Base-by-base conservation (phyloP, 2,888 invertebrate genomes). In the Drosophila maculinotata region DNA sequence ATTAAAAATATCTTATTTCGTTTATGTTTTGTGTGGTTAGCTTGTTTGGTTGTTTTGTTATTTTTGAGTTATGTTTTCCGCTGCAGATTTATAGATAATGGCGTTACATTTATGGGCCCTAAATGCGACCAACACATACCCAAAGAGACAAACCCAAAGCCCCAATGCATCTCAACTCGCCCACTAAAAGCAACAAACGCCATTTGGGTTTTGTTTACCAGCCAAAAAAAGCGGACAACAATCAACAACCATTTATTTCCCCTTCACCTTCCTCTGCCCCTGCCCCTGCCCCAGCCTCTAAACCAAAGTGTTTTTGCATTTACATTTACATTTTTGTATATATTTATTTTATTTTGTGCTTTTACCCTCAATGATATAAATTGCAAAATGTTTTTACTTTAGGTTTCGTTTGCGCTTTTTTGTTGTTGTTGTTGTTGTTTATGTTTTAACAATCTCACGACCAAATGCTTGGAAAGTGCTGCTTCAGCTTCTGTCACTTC, bases 1-100 rank as follows among this genome's bases (percentile, higher is more conserved):
- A 85, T 87, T 87, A 72, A 86, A 85, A 85, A 87, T 82, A 85
- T 85, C 85, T 85, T 79, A 82, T 87, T 86, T 87, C 87, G 73
- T 83, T 75, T 85, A 64, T 77, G 65, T 74, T 67, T 49, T 74
- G 48, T 70, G 58, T 64, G 57, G 47, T 26, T 59, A 38, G 72
- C 38, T 53, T 58, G 58, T 77, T 63, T 59, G 53, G 31, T 59
- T 45, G 35, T 58, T 48, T 35, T 54, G 17, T 52, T 69, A 77
- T 87, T 80, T 88, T 89, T 89, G 82, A 89, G 82, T 87, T 89
- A 89, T 89, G 72, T 86, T 88, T 89, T 89, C 89, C 89, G 89
- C 78, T 87, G 69, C 74, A 76, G 89, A 89, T 89, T 85, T 75
- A 68, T 68, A 77, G 69, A 82, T 82, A 82, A 79, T 82, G 78